Percentiles rank a stretch among this genome's conserved stretches.
Evolutionary conservation across 2,797 vertebrate species (phyloP).

Genomic region (Natrix natrix): DNA sequence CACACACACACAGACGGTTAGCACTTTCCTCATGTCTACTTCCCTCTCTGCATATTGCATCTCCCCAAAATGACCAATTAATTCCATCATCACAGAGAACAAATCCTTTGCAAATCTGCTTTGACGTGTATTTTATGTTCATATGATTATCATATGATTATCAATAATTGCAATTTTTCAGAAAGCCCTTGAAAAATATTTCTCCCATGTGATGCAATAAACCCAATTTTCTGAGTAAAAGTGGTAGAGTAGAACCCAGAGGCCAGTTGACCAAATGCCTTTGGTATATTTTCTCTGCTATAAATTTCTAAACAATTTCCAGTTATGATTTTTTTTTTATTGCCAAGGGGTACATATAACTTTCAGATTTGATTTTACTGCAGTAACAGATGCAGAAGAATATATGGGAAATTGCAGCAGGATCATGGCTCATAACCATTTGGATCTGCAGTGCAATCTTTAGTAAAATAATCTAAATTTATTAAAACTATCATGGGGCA

Average conservation of each 20-base stretch:
- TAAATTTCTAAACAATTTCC: conserved; percentile 16
- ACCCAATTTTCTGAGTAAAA: not conserved
- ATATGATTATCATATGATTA: conserved; percentile 6
- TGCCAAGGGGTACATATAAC: conserved; percentile 4
- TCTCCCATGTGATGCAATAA: not conserved
- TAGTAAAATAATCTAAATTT: not conserved
- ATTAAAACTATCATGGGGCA: not conserved
- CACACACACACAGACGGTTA: too few relatives aligned
- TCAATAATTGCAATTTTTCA: not conserved
- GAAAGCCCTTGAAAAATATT: not conserved
- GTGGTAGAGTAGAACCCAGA: not conserved
- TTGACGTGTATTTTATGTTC: not conserved
- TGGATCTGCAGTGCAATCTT: not conserved
- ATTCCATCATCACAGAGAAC: not conserved
- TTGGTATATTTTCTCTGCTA: not conserved
- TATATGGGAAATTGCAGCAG: not conserved
- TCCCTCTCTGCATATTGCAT: not conserved
- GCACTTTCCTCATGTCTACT: not conserved
- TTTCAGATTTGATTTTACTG: not conserved
- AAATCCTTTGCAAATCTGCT: not conserved
- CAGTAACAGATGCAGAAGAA: not conserved
- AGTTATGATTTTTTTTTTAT: conserved; percentile 24
- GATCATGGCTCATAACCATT: not conserved
- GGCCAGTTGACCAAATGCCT: not conserved
- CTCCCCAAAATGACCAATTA: not conserved